A percentile compares a stretch with the other conserved stretches of the same genome.
Evolutionary conservation across 2,113 vertebrate genomes (phyloP).

Genomic region (Myotis yumanensis): DNA sequence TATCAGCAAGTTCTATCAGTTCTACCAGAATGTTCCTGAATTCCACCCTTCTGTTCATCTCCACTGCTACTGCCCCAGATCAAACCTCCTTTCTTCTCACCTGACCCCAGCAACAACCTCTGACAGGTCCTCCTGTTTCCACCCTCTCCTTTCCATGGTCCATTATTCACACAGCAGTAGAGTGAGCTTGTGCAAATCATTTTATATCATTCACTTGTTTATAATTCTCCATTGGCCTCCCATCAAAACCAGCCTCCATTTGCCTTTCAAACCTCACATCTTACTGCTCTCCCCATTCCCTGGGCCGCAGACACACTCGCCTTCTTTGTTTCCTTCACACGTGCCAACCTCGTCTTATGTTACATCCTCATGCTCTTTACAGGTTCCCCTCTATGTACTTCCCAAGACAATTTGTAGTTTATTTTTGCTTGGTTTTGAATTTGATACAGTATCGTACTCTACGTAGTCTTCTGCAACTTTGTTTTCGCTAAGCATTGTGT

Average conservation of each 20-base stretch:
- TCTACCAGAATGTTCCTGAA: not conserved
- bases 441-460: not conserved
- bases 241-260: not conserved
- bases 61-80: not conserved
- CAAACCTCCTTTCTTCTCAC: not conserved
- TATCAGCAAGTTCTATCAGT: not conserved
- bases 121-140: not conserved
- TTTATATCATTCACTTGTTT: not conserved
- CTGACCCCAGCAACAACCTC: not conserved
- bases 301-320: not conserved
- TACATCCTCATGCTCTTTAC: not conserved
- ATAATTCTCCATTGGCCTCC: not conserved
- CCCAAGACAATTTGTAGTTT: not conserved
- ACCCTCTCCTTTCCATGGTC: not conserved
- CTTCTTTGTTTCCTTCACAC: not conserved
- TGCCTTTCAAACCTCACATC: not conserved
- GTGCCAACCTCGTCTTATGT: not conserved
- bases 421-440: slow-evolving; percentile 26
- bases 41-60: not conserved
- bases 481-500: not conserved
- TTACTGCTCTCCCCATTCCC: not conserved
- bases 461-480: not conserved
- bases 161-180: not conserved
- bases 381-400: not conserved
- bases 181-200: not conserved